Percentiles rank a stretch among this genome's conserved stretches.
phyloP scores from a whole-genome alignment of 2,888 invertebrate genomes.

The Sympetrum striolatum region DNA sequence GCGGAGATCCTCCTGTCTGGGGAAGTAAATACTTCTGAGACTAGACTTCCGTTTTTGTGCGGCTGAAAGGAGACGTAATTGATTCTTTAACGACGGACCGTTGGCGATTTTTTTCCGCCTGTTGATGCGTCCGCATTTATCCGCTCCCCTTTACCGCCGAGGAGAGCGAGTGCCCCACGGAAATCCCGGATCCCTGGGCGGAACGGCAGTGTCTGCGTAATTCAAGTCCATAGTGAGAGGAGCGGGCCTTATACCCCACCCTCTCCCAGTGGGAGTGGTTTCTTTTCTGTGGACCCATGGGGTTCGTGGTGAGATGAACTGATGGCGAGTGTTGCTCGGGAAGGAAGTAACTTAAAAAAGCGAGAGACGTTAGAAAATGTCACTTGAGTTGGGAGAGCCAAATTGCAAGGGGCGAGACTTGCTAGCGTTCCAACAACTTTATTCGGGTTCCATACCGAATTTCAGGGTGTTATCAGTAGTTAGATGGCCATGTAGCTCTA shows the following conservation, averaged over 20 bases:
- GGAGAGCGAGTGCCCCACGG: not conserved
- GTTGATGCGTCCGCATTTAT: no score
- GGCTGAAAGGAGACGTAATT: no score
- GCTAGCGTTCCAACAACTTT: no score
- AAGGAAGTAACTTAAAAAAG: not conserved
- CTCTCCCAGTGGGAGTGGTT: not conserved
- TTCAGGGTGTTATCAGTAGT: no score
- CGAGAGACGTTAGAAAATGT: not conserved
- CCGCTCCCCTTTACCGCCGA: not conserved
- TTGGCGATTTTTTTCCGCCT: no score
- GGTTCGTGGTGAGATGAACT: not conserved
- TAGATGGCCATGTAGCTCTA: no score
- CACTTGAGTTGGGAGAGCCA: not conserved
- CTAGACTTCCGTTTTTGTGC: not conserved
- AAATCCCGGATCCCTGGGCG: not conserved
- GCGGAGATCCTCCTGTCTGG: not conserved
- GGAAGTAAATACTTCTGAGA: not conserved
- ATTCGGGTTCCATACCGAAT: no score
- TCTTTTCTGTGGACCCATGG: not conserved
- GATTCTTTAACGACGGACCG: no score
- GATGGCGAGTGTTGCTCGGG: not conserved
- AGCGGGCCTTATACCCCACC: not conserved
- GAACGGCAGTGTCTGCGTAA: not conserved
- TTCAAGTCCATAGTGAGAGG: not conserved
- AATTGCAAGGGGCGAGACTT: no score